Evolutionary conservation across 1,140 invertebrate species (phyloP), one percentile per base, ranked within the genome.

Genomic region (Solen grandis): DNA sequence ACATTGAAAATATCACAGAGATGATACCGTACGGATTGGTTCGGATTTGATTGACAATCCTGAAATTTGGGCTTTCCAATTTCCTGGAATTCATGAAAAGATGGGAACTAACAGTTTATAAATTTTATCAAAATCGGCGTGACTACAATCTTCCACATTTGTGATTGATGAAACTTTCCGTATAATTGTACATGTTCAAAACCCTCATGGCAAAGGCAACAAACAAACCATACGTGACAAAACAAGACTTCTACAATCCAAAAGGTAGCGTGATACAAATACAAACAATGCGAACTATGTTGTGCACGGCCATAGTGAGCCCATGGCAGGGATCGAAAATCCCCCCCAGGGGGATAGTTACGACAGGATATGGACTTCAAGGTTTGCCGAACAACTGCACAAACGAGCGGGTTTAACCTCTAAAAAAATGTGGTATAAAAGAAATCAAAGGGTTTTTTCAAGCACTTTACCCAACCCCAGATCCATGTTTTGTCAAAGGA

Each of bases 301-400:
- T 83, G 75, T 79, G 63, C 54, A 3, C 13, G 70, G 76, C 76
- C 10, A 57, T 83, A 62, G 72, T 83, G 5, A 83, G 74, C 19
- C 69, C 74, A n/a, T 73, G 50, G 29, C 74, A 41, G 5, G 35
- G n/a, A 46, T 52, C 33, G 70, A 75, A 27, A 72, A 74, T 25
- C 68, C 73, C 35, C 22, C 41, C 25, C 29, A 66, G 41, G 77
- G 68, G 81, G 65, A 81, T 66, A 62, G n/a, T 13, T 82, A 8
- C 52, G 80, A 25, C 5, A 36, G 13, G 16, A 14, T 63, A n/a
- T n/a, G n/a, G 55, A n/a, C n/a, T n/a, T n/a, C n/a, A n/a, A n/a
- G n/a, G n/a, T n/a, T n/a, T n/a, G n/a, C n/a, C n/a, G n/a, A n/a
- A n/a, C n/a, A 38, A 10, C 25, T 68, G 33, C 62, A 65, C 22